phyloP scores from a whole-genome alignment of 2,113 vertebrate genomes.

The Eira barbara region DNA sequence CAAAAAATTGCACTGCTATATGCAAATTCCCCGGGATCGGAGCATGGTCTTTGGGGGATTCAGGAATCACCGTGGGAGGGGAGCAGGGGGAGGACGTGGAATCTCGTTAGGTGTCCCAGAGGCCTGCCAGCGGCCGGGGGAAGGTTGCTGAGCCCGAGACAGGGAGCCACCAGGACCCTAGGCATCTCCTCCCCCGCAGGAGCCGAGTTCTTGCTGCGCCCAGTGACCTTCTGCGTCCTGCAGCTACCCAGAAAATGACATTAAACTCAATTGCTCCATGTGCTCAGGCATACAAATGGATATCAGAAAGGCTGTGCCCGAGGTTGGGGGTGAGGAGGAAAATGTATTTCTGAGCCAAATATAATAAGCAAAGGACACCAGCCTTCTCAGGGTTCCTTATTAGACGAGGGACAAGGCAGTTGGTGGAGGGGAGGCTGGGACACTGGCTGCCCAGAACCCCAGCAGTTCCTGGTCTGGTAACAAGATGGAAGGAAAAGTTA shows the following conservation, averaged over 20 bases:
- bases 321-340: conserved; percentile 52
- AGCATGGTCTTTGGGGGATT: background rate
- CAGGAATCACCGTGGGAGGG: background rate
- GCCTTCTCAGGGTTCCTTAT: conserved; percentile 80
- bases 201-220: background rate
- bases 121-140: background rate
- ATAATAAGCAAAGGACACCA: conserved; percentile 76
- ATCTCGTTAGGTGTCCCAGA: background rate
- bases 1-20: conserved; percentile 18
- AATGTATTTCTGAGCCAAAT: conserved; percentile 74
- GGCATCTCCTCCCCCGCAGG: background rate
- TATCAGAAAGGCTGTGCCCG: conserved; percentile 75
- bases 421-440: background rate
- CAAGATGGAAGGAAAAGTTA: conserved; percentile 32
- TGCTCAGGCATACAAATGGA: conserved; percentile 79
- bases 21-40: conserved; percentile 17
- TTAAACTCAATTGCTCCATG: conserved; percentile 76
- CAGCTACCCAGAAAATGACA: conserved; percentile 78
- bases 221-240: conserved; percentile 56
- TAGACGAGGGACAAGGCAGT: conserved; percentile 75
- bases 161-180: background rate
- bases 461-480: conserved; percentile 11
- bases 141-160: background rate
- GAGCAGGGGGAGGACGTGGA: background rate
- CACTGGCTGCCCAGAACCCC: background rate